Conservation (phyloP, 2,888 invertebrate species). For the Leucozona laternaria region DNA sequence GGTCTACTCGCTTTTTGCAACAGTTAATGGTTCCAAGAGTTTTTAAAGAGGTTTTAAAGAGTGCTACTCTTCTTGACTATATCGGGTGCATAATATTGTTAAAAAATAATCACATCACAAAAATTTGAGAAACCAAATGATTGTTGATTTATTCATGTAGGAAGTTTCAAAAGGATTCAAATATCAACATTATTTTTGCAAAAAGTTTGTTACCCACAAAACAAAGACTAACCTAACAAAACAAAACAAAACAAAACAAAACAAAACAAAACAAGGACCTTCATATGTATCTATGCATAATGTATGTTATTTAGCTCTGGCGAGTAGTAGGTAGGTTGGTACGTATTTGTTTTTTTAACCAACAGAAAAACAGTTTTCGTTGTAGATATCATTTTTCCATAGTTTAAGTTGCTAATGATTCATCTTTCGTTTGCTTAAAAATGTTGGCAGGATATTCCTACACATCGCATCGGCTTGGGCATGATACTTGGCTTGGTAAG, state of each 20-base stretch:
- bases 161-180: constrained; percentile 2
- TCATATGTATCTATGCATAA: too few species aligned
- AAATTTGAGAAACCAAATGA: background rate
- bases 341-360: constrained; percentile 3
- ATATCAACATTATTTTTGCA: background rate
- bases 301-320: background rate
- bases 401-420: constrained; percentile 45
- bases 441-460: background rate
- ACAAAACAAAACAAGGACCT: background rate
- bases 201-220: background rate
- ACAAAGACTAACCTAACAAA: background rate
- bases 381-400: constrained; percentile 43
- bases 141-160: constrained; percentile 8
- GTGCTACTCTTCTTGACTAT: too few species aligned
- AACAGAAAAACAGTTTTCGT: background rate
- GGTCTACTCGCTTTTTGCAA: too few species aligned
- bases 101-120: background rate
- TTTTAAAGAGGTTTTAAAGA: too few species aligned
- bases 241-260: too few species aligned
- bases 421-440: constrained; percentile 31
- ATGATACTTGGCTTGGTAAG: constrained; percentile 1
- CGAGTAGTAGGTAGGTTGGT: background rate
- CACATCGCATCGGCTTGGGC: background rate
- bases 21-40: too few species aligned
- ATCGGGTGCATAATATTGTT: too few species aligned